These are phyloP conservation scores for Pholis gunnellus DNA, from an alignment of 2,113 vertebrate genomes.

Conservation along the genomic window DNA sequence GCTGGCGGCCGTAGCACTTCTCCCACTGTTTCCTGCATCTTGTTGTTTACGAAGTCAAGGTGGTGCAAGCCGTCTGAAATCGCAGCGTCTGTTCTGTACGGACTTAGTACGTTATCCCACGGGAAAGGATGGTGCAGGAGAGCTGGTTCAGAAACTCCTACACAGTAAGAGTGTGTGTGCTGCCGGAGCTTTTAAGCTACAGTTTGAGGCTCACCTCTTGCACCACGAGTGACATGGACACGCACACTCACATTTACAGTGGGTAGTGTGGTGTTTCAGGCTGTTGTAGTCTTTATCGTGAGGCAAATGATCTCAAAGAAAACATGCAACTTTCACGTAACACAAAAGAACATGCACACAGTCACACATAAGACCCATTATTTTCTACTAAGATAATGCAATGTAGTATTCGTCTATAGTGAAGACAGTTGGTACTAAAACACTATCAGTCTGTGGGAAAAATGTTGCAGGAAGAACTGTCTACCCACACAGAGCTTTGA, in stretches of 20 bases:
- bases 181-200: slow-evolving; percentile 26
- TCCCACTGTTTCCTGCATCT: slow-evolving; percentile 51
- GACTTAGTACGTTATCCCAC: slow-evolving; percentile 15
- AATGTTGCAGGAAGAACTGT: slow-evolving; percentile 22
- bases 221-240: slow-evolving; percentile 3
- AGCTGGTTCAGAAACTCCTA: slow-evolving; percentile 40
- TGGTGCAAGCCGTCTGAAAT: slow-evolving; percentile 35
- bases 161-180: slow-evolving; percentile 7
- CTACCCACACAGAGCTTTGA: slow-evolving; percentile 35
- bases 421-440: background rate
- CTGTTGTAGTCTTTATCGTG: background rate
- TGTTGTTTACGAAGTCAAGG: slow-evolving; percentile 57
- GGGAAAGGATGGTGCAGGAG: background rate
- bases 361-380: background rate
- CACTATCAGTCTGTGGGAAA: background rate
- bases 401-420: slow-evolving; percentile 2
- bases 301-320: background rate
- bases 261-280: background rate
- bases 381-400: background rate
- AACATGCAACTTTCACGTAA: background rate
- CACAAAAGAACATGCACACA: no score
- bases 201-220: slow-evolving; percentile 15
- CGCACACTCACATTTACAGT: background rate
- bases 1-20: slow-evolving; percentile 39
- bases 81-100: background rate